Base-by-base conservation (phyloP, 2,888 invertebrate genomes). In the Dryobota labecula region DNA sequence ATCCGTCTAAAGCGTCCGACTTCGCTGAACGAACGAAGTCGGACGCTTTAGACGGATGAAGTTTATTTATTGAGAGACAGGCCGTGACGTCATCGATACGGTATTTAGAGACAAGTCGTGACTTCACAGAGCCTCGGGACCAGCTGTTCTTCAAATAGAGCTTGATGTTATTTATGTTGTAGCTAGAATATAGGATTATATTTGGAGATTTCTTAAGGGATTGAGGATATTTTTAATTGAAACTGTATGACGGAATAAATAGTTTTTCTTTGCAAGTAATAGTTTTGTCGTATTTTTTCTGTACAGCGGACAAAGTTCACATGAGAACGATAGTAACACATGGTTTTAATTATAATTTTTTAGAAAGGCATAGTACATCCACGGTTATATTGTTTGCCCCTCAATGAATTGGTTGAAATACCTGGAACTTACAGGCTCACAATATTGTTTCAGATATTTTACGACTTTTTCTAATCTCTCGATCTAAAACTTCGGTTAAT, bases 1-100 rank as follows among this genome's bases (percentile, higher is more conserved):
- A 70, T 64, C 49, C 43, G 33, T 51, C 51, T 63, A 30, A 47
- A 76, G 49, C 20, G 38, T 38, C 20, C 13, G 58, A 20, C 58
- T 58, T 38, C 24, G 60, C 43, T 76, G 18, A 53, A 36, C 36
- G 45, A 53, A 33, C 36, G 45, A 63, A 66, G 36, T 66, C 65
- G 54, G n/a, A 45, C 45, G 41, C 2, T 33, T 33, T 33, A 33
- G n/a, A 45, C 45, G 41, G n/a, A 45, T 41, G 41, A 2, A 20
- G 54, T 38, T 76, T 82, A 83, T 83, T 77, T 80, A 80, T 69
- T 77, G 43, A 67, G 30, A n/a, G 54, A 57, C 30, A 36, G 30
- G 24, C 27, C 6, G 60, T 71, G 74, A 56, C 63, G 53, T 78
- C 78, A 66, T 64, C 47, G 51, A 80, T 76, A 53, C 58, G 63